Conservation (phyloP, 2,888 invertebrate genomes). For the Rhopalosiphum nymphaeae region DNA sequence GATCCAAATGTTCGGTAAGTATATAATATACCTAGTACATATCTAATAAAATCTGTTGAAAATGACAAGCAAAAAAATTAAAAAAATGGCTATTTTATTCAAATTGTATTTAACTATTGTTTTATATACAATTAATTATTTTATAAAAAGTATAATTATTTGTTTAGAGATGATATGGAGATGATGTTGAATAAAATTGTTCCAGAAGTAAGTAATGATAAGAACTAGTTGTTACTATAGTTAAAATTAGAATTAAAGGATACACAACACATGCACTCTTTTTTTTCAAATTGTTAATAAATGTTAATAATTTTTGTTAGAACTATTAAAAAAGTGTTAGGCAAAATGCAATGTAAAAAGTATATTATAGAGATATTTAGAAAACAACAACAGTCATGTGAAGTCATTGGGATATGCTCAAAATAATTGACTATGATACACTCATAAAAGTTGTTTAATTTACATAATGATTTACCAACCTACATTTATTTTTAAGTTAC, state of each 20-base stretch:
- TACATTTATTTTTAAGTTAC: no score
- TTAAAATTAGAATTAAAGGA: background rate
- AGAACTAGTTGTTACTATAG: background rate
- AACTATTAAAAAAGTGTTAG: no score
- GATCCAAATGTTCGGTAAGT: constrained; percentile 88
- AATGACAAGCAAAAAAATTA: background rate
- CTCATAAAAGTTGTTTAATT: no score
- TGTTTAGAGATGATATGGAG: constrained; percentile 92
- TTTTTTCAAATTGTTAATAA: no score
- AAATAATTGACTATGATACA: no score
- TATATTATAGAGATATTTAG: no score
- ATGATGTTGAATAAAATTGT: constrained; percentile 99
- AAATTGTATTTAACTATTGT: background rate
- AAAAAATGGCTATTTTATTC: background rate
- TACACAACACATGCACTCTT: no score
- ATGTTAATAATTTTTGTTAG: no score
- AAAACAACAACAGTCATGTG: no score
- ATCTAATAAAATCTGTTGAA: background rate
- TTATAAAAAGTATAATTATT: constrained; percentile 60
- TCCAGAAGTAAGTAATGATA: constrained; percentile 78
- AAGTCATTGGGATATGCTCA: no score
- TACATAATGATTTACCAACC: no score
- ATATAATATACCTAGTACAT: background rate
- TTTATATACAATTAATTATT: background rate
- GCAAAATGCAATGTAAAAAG: no score